Base-by-base conservation (phyloP, 2,888 invertebrate genomes). In the Stegana nigrithorax region DNA sequence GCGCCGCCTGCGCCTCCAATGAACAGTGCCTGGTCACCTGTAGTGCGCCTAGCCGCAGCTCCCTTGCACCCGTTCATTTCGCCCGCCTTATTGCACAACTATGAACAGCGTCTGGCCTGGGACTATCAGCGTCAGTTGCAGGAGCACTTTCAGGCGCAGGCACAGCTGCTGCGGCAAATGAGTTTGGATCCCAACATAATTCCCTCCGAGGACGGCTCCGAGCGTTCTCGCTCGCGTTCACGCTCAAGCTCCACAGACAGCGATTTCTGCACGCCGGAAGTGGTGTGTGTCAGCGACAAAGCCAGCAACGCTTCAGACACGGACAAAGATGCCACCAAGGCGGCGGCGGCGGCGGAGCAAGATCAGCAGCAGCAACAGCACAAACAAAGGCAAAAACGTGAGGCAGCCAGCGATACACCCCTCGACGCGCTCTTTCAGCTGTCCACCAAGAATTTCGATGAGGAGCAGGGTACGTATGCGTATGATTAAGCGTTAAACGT, bases 401-500 rank as follows among this genome's bases (percentile, higher is more conserved):
- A 45, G 17, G 45, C 59, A 1, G 80, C 87, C 85, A 64, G 74
- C 55, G 91, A 92, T 70, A 96, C 96, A 12, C 97, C 96, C 0
- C 88, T 98, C 67, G 97, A 97, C 84, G 97, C 97, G 1, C 90
- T 98, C 25, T 96, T 97, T 87, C 96, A 97, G 87, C 95, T 98
- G 93, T 96, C 97, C 71, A 96, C 94, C 87, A 97, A 97, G 87
- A 96, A 96, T 64, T 97, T 97, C 85, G 96, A 97, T 84, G 96
- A 95, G 59, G 91, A 93, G 79, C 92, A 92, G 83, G 91, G 94
- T 86, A 92, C 94, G 83, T 76, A 50, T 12, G 17, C 39, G 39
- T 47, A 47, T 36, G 27, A 26, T 47, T 2, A 47, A 19, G 12
- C 6, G 21, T 2, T 47, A 21, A 47, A 23, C n/a, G n/a, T n/a